phyloP scores from a whole-genome alignment of 1,140 invertebrate species.

The Drosophila ironensis region DNA sequence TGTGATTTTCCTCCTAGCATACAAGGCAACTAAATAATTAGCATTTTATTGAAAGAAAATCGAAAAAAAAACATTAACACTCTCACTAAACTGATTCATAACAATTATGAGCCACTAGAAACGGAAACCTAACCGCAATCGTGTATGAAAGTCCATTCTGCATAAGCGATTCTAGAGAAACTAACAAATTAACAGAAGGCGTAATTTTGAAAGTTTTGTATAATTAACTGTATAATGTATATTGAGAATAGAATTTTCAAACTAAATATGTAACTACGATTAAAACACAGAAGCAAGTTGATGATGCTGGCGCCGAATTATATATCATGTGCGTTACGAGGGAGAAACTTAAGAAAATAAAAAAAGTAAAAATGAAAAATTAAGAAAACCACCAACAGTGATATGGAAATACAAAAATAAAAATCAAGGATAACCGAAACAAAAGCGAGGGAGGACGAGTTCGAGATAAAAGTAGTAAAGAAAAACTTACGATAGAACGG shows the following conservation, averaged over 20 bases:
- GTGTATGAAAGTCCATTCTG: constrained; percentile 66
- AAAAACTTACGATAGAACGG: constrained; percentile 25
- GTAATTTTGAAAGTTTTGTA: constrained; percentile 66
- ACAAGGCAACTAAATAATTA: constrained; percentile 42
- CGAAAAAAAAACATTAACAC: constrained; percentile 7
- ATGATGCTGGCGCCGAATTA: constrained; percentile 11
- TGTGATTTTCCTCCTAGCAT: constrained; percentile 75
- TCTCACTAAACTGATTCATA: constrained; percentile 38
- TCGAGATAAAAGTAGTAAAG: constrained; percentile 40
- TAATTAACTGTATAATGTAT: constrained; percentile 70
- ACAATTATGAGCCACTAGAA: constrained; percentile 43
- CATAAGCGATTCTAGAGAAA: constrained; percentile 55
- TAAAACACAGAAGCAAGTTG: constrained; percentile 13
- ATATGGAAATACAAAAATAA: constrained; percentile 66
- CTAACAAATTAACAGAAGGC: constrained; percentile 51
- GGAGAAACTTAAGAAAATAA: no score
- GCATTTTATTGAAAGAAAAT: constrained; percentile 47
- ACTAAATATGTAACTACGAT: constrained; percentile 55
- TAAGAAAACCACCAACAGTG: constrained; percentile 78
- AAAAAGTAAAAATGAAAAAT: no score
- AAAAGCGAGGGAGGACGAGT: constrained; percentile 29
- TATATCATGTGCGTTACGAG: constrained; percentile 44
- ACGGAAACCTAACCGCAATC: constrained; percentile 30
- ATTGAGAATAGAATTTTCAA: constrained; percentile 66
- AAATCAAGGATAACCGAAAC: constrained; percentile 8